These are phyloP conservation scores for Leptinotarsa undecemlineata DNA, from an alignment of 1,140 invertebrate genomes.

Conservation along the genomic window DNA sequence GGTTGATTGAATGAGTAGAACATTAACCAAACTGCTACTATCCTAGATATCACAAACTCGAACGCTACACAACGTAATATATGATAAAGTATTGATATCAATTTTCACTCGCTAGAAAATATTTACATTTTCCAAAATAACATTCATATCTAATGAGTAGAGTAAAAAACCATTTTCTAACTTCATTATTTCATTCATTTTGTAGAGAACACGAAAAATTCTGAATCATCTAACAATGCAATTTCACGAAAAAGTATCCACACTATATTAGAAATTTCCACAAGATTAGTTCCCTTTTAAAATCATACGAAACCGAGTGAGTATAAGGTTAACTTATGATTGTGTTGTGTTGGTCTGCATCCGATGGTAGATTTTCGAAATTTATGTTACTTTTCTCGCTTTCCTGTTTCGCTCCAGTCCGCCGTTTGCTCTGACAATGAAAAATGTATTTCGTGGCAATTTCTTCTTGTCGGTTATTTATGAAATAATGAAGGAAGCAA, in stretches of 20 bases:
- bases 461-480: background rate
- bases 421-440: background rate
- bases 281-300: background rate
- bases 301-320: background rate
- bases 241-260: background rate
- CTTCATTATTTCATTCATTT: too few species aligned
- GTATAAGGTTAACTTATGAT: slow-evolving; percentile 4
- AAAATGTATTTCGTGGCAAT: slow-evolving; percentile 1
- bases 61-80: too few species aligned
- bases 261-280: background rate
- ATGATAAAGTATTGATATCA: too few species aligned
- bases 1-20: too few species aligned
- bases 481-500: slow-evolving; percentile 6
- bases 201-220: too few species aligned
- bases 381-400: background rate
- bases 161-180: too few species aligned
- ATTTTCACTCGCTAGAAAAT: too few species aligned
- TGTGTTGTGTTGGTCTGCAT: slow-evolving; percentile 5
- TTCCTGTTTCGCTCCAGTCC: background rate
- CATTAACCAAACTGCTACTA: too few species aligned
- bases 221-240: too few species aligned
- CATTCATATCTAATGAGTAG: too few species aligned
- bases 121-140: too few species aligned
- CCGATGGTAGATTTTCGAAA: slow-evolving; percentile 1
- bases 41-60: too few species aligned